phyloP scores from a whole-genome alignment of 2,797 vertebrate species.

The Oryzias dopingdopingensis region DNA sequence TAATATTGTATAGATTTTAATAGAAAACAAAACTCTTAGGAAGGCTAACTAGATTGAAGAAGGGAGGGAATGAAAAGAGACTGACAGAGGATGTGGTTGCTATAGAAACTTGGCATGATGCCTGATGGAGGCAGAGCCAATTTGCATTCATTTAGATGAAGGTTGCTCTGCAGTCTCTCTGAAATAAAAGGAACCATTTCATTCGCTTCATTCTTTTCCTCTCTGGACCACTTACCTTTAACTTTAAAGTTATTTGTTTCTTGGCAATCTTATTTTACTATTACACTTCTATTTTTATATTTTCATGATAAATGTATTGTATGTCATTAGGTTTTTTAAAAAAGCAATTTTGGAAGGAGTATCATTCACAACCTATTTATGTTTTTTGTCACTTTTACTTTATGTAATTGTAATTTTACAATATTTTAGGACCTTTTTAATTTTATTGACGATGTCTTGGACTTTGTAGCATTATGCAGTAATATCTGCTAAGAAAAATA shows the following conservation, averaged over 20 bases:
- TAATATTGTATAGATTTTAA: slow-evolving; percentile 23
- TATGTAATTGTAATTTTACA: no score
- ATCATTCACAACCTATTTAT: no score
- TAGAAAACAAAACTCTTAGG: slow-evolving; percentile 26
- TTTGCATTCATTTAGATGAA: slow-evolving; percentile 77
- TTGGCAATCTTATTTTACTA: no score
- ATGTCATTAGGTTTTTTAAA: no score
- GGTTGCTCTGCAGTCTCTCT: slow-evolving; percentile 22
- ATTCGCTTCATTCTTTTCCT: neutral
- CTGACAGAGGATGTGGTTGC: slow-evolving; percentile 71
- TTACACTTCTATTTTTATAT: no score
- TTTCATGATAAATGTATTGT: no score
- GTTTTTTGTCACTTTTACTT: no score
- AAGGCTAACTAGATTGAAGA: slow-evolving; percentile 63
- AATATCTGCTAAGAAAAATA: no score
- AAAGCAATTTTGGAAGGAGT: no score
- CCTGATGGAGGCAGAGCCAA: slow-evolving; percentile 59
- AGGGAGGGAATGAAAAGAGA: slow-evolving; percentile 56
- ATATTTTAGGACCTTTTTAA: no score
- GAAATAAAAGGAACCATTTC: slow-evolving; percentile 31
- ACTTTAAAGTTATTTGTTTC: neutral
- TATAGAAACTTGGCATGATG: slow-evolving; percentile 77
- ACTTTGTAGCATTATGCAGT: no score
- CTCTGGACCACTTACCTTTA: slow-evolving; percentile 2
- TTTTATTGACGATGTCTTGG: no score